These are phyloP conservation scores for Xestia rhomboidea DNA, from an alignment of 2,888 invertebrate genomes.

Conservation along the genomic window DNA sequence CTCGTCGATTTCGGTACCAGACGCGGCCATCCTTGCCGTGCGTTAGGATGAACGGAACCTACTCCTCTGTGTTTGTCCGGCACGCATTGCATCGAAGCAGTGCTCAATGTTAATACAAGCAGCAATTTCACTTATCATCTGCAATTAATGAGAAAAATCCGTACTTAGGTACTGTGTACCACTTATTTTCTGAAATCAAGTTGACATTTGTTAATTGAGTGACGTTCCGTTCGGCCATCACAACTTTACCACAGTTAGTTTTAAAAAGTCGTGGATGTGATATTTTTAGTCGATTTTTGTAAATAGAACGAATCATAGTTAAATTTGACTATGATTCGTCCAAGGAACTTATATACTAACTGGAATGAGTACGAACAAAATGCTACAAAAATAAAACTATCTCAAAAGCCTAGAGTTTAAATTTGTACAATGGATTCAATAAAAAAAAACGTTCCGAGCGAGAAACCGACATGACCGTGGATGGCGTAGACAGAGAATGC, in stretches of 20 bases:
- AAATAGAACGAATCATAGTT: too few relatives aligned
- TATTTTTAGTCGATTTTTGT: constrained; percentile 25
- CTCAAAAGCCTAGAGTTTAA: too few relatives aligned
- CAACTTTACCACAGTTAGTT: constrained; percentile 12
- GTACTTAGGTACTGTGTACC: constrained; percentile 45
- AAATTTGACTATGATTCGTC: too few relatives aligned
- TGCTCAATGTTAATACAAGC: constrained; percentile 70
- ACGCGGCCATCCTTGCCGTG: constrained; percentile 90
- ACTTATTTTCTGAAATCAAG: constrained; percentile 43
- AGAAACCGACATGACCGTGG: too few relatives aligned
- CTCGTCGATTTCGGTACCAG: constrained; percentile 94
- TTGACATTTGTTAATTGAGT: constrained; percentile 46
- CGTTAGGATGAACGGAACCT: constrained; percentile 83
- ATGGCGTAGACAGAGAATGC: too few relatives aligned
- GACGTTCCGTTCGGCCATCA: constrained; percentile 16
- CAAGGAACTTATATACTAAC: too few relatives aligned
- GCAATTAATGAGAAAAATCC: constrained; percentile 74
- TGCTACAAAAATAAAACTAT: too few relatives aligned
- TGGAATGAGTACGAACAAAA: too few relatives aligned
- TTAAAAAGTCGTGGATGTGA: neutral
- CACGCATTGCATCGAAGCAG: constrained; percentile 83
- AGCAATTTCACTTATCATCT: constrained; percentile 81
- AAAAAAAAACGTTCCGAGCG: too few relatives aligned
- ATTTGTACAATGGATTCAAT: too few relatives aligned
- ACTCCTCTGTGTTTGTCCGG: constrained; percentile 77